Base-by-base conservation (phyloP, 2,113 vertebrate genomes). In the Piprites chloris region DNA sequence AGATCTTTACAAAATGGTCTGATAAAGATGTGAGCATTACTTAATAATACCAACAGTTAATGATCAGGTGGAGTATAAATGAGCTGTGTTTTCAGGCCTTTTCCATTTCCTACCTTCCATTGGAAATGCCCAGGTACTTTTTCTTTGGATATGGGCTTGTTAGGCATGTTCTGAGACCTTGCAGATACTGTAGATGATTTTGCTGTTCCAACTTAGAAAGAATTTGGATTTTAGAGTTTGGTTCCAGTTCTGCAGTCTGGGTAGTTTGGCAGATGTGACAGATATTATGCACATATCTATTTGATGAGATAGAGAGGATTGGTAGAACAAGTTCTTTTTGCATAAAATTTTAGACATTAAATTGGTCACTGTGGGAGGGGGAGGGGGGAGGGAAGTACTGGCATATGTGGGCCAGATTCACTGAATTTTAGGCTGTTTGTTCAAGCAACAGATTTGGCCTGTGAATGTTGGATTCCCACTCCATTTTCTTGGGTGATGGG, bases 381-480 rank as follows among this genome's bases (percentile, higher is more conserved):
- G 44, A 35, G 52, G n/a, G 32, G 9, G 15, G 35, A 33, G 12
- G 16, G 1, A 3, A 59, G 11, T 33, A 46, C 67, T 94, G 94
- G 66, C 46, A 8, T 62, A 9, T 2, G 12, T 68, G 39, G 55
- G 42, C 75, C 78, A 62, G 50, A 63, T 46, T 90, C 55, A 37
- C 55, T 81, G 79, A 58, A 55, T 55, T 93, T 66, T 63, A 32
- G 79, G 47, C 61, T 72, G 2, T 72, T 69, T 78, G 69, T 37
- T 91, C 81, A 62, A 72, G 77, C 35, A 59, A 14, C 35, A 44
- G 28, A 52, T 61, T 28, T 37, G 49, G 68, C 68, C 69, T 84
- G 18, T 90, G 94, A 93, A 89, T 93, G 80, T 96, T 78, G 68
- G 56, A 61, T 84, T 95, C 86, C 66, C 37, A 41, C 32, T 81